A percentile compares a stretch with the other conserved stretches of the same genome.
These are phyloP conservation scores for Holcopasites calliopsidis DNA, from an alignment of 1,140 invertebrate species.

Conservation along the genomic window DNA sequence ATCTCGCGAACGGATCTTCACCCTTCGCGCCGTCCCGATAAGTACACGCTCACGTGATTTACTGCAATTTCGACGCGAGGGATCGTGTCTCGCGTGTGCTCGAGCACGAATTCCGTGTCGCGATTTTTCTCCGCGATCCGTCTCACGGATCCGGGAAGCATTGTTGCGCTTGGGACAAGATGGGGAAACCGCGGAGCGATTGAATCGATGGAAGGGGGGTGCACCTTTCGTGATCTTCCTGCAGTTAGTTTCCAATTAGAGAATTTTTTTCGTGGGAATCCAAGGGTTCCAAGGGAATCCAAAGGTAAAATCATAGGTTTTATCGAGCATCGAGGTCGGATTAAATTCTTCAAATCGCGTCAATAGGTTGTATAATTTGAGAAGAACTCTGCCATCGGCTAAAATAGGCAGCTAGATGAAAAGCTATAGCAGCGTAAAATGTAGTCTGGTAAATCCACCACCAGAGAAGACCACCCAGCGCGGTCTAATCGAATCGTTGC, in stretches of 20 bases:
- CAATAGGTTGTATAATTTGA: no score
- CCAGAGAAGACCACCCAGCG: neutral
- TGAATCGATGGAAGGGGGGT: neutral
- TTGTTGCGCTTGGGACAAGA: neutral
- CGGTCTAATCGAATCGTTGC: constrained; percentile 9
- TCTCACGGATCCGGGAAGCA: no score
- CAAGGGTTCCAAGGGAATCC: no score
- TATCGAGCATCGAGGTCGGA: no score
- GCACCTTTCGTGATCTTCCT: neutral
- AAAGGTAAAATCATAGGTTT: no score
- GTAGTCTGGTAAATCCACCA: neutral
- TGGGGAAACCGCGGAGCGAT: neutral
- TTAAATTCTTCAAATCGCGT: no score
- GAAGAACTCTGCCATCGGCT: no score
- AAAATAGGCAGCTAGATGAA: no score
- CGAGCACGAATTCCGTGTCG: constrained; percentile 13
- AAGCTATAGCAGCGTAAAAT: neutral
- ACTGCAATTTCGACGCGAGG: constrained; percentile 37
- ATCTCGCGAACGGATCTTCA: constrained; percentile 29
- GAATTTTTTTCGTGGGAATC: neutral
- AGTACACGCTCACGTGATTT: constrained; percentile 46
- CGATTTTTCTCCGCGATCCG: constrained; percentile 15
- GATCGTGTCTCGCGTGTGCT: constrained; percentile 49
- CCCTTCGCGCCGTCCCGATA: constrained; percentile 12
- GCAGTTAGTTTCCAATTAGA: neutral